Percentiles rank a stretch among this genome's conserved stretches.
Evolutionary conservation across 2,797 vertebrate species (phyloP).

Genomic region (Anguilla marmorata): DNA sequence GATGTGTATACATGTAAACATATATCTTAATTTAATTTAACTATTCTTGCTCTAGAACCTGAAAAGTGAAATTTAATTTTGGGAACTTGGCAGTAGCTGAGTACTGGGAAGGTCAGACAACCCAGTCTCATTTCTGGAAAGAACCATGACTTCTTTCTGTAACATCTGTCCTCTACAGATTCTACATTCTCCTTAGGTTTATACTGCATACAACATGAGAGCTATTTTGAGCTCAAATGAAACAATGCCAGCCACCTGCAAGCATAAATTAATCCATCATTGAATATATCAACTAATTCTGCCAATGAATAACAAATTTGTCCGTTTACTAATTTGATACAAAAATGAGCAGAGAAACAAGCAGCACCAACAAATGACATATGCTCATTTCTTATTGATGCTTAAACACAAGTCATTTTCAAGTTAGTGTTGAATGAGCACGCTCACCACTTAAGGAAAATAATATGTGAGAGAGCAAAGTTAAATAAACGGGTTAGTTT

Average conservation of each 20-base stretch:
- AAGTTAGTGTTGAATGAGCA: background rate
- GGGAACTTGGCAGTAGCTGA: conserved; percentile 22
- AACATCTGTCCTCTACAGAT: conserved; percentile 8
- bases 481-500: conserved; percentile 15
- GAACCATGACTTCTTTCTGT: background rate
- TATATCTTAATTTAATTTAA: too few species aligned
- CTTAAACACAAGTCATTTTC: background rate
- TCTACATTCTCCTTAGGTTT: background rate
- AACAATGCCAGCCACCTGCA: conserved; percentile 28
- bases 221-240: conserved; percentile 22
- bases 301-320: conserved; percentile 10
- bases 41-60: conserved; percentile 7
- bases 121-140: conserved; percentile 18
- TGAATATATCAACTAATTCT: conserved; percentile 23
- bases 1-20: too few species aligned
- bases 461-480: background rate
- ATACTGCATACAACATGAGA: conserved; percentile 28
- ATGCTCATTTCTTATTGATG: background rate
- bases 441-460: background rate
- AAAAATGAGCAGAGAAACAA: background rate
- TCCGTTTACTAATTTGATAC: background rate
- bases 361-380: conserved; percentile 9
- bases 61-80: conserved; percentile 28
- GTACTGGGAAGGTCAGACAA: background rate
- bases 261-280: conserved; percentile 25